Base-by-base conservation (phyloP, 2,888 invertebrate species). In the Marronus borbonicus region DNA sequence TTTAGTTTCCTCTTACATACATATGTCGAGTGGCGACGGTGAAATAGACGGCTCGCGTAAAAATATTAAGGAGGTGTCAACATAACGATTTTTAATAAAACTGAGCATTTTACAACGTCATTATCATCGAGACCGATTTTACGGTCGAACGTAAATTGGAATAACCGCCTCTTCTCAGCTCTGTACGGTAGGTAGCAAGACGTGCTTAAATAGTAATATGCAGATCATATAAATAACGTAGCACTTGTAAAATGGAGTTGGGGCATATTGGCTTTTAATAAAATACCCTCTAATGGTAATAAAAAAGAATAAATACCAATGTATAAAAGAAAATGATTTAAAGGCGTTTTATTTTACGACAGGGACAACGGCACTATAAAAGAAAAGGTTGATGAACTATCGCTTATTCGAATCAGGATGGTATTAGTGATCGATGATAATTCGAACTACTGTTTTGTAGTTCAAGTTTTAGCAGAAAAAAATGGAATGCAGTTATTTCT, bases 41-140 rank as follows among this genome's bases (percentile, higher is more conserved):
- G 55, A 17, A 50, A 68, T 50, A 50, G 28, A 24, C 28, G 44
- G 3, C 36, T 24, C 39, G 74, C 72, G 74, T 72, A 72, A 78
- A 74, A 74, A 72, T 78, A 78, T 78, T 78, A 78, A 78, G 62
- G 64, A 65, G 72, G 77, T 78, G 77, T 78, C 77, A 74, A 74
- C 74, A 72, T 78, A 78, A 78, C 77, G 77, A 74, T 78, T 78
- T 78, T 78, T 78, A 78, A 78, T 78, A 78, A 78, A 78, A 65
- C 55, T 39, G 77, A 17, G 52, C 72, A 64, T 66, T 78, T 78
- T 78, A 78, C 72, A 72, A 55, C 77, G 72, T 78, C 77, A 72
- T 78, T 72, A 72, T 78, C 74, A 69, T 76, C 74, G 72, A 72
- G 55, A 52, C 39, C 77, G 77, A 52, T 74, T 78, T 74, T 78